Evolutionary conservation across 2,797 vertebrate genomes (phyloP).

Genomic region (Amniataba percoides): DNA sequence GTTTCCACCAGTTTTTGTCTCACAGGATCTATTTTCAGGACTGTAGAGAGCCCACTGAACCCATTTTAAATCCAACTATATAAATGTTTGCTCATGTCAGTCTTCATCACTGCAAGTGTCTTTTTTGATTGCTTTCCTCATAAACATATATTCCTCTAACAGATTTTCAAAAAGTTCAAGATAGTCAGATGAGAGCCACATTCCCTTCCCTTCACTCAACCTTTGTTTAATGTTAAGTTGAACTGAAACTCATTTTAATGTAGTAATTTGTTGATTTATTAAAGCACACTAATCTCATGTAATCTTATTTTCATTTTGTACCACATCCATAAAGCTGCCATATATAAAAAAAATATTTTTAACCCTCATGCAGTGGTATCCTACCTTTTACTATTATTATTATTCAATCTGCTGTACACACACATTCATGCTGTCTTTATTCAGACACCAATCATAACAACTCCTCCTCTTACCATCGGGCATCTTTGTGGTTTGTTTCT

Average conservation of each 20-base stretch:
- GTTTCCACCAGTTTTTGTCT: conserved; percentile 11
- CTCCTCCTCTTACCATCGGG: neutral
- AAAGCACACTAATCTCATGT: no score
- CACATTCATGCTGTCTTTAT: neutral
- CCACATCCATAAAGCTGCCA: neutral
- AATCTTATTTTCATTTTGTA: no score
- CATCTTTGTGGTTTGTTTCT: conserved; percentile 19
- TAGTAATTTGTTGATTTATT: neutral
- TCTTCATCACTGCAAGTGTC: no score
- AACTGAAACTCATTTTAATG: neutral
- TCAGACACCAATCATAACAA: neutral
- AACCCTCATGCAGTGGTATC: neutral
- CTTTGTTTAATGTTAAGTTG: neutral
- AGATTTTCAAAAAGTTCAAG: neutral
- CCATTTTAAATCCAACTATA: neutral
- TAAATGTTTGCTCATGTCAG: neutral
- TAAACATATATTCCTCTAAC: neutral
- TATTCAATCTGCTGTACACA: neutral
- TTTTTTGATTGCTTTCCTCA: no score
- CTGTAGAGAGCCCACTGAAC: neutral
- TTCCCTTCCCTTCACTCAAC: neutral
- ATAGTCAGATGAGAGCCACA: neutral
- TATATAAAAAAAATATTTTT: neutral
- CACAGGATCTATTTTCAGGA: neutral
- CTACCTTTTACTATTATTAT: neutral